Evolutionary conservation across 1,140 invertebrate species (phyloP), one percentile per base, ranked within the genome.

Genomic region (Lasioglossum albipes): DNA sequence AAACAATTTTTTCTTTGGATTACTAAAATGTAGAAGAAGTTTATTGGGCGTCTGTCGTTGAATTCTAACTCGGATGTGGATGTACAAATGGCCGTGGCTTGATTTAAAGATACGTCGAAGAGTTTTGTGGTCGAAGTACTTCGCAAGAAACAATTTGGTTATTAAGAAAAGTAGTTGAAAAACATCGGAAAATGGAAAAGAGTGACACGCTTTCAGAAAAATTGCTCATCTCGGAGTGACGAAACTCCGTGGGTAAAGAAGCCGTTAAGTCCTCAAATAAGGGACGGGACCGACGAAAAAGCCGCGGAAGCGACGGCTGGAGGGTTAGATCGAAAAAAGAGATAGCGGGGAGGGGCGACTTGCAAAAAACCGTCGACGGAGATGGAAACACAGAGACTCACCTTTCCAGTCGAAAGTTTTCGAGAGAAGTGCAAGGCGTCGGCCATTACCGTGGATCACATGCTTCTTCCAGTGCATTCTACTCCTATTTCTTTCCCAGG

Each of bases 401-500:
- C 79, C 74, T 85, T 49, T 79, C 74, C 52, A 49, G 75, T 79
- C 59, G 36, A 86, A 86, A 83, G 69, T 86, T 86, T 79, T 83
- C 70, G 67, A 70, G 27, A 68, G 42, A 85, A 68, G 67, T 72
- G 66, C 66, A 61, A 79, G 78, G 71, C 75, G 79, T 85, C 42
- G 84, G 71, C 84, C 79, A 86, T 86, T 86, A 86, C 80, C 75
- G 75, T 69, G 84, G 84, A 85, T 85, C 84, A 73, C 80, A 85
- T 73, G 75, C 75, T 84, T 86, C 72, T 85, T 70, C 54, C 69
- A 45, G 75, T 73, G 78, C 69, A 45, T 72, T 81, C 75, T 68
- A 36, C 72, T 76, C 45, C 22, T 65, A 59, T 77, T 82, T 79
- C 71, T 74, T 65, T 52, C 83, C 42, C n/a, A 10, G 42, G 42